These are phyloP conservation scores for Acrocephalus scirpaceus DNA, from an alignment of 2,797 vertebrate species.

Conservation along the genomic window DNA sequence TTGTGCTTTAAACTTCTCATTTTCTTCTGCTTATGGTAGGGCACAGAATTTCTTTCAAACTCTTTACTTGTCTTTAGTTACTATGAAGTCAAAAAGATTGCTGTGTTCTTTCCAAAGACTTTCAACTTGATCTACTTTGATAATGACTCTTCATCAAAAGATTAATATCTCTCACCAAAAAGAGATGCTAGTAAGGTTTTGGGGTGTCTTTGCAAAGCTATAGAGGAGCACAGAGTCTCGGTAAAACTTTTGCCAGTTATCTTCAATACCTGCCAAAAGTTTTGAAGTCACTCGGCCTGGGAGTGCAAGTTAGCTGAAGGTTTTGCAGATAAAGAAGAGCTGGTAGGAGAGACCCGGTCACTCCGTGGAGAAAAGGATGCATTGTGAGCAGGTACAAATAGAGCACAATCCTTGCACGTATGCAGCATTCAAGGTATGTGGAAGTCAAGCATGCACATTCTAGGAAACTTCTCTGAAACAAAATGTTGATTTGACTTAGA, in stretches of 20 bases:
- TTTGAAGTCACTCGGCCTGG: not conserved
- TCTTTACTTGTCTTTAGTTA: not conserved
- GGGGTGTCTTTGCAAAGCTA: not conserved
- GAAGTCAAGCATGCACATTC: not conserved
- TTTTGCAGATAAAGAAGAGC: not conserved
- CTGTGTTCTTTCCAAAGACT: not conserved
- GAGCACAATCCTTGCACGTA: not conserved
- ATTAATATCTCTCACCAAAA: not conserved
- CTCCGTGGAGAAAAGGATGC: not conserved
- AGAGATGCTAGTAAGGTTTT: not conserved
- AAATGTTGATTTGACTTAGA: not conserved
- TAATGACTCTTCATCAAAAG: not conserved
- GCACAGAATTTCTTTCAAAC: not conserved
- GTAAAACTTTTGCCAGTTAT: not conserved
- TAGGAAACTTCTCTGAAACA: not conserved
- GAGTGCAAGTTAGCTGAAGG: not conserved
- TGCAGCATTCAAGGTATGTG: not conserved
- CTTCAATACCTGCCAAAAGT: not conserved
- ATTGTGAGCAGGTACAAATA: not conserved
- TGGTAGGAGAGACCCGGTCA: not conserved
- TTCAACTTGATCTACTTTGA: not conserved
- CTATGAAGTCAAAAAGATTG: not conserved
- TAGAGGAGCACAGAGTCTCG: not conserved
- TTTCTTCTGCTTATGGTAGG: not conserved
- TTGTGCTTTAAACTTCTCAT: not conserved